Evolutionary conservation across 2,888 invertebrate genomes (phyloP).

Genomic region (Steromphala cineraria): DNA sequence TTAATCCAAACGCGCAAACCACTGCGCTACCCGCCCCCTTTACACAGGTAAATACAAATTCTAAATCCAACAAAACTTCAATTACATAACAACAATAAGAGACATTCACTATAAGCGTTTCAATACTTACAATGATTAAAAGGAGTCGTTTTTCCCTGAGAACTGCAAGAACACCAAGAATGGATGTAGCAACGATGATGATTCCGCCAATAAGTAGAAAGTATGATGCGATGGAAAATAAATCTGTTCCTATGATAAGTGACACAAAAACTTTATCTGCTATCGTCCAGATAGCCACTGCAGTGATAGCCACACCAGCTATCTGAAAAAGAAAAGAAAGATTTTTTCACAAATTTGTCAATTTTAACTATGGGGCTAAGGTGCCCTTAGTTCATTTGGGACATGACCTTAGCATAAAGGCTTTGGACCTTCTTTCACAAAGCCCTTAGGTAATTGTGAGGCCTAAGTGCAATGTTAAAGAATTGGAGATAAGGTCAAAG

Average conservation of each 20-base stretch:
- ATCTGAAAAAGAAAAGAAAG: not conserved
- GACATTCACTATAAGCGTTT: not conserved
- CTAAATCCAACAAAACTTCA: not conserved
- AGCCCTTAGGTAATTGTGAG: too few relatives aligned
- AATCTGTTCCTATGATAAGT: not conserved
- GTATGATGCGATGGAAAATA: not conserved
- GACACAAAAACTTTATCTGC: slow-evolving; percentile 1
- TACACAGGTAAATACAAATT: not conserved
- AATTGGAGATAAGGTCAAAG: too few relatives aligned
- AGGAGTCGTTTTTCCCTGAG: not conserved
- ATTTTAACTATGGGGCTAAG: too few relatives aligned
- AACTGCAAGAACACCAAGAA: not conserved
- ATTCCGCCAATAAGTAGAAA: not conserved
- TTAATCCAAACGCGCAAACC: too few relatives aligned
- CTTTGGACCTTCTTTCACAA: too few relatives aligned
- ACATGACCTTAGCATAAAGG: too few relatives aligned
- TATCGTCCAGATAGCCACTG: slow-evolving; percentile 1
- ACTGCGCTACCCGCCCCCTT: too few relatives aligned
- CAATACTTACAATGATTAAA: slow-evolving; percentile 3
- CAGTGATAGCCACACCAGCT: not conserved
- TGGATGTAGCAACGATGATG: not conserved
- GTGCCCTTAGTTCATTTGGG: too few relatives aligned
- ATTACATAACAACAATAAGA: not conserved
- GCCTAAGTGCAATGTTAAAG: too few relatives aligned
- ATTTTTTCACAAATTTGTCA: too few relatives aligned